Base-by-base conservation (phyloP, 1,140 invertebrate genomes). In the Lerema accius region DNA sequence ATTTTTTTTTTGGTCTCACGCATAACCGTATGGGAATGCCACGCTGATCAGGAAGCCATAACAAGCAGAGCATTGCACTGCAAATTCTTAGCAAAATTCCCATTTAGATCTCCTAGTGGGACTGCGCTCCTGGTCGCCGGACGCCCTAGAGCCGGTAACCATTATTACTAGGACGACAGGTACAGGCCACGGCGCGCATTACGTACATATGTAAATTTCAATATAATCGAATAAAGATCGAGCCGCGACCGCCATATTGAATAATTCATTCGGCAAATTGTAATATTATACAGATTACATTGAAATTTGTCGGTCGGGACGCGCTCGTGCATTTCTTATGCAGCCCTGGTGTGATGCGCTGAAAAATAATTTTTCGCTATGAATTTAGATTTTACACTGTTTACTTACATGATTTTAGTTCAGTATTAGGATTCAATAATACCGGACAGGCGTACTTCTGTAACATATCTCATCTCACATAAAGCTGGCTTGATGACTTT, bases 181-280 rank as follows among this genome's bases (percentile, higher is more conserved):
- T 81, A 58, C 55, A 46, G 42, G 16, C 55, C 75, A 67, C 65
- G 43, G 37, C 16, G 56, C 51, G 51, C 62, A 63, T 64, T 65
- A 72, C 63, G 51, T 70, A 42, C 69, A 67, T 74, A 73, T 82
- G 78, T 73, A 76, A 76, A 81, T 82, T 70, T 69, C 53, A 42
- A 67, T 67, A 70, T 78, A 80, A 86, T 82, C 74, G 82, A 80
- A 86, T 82, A 80, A 79, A 82, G 75, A 82, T 82, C 69, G 65
- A 53, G 23, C 67, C 55, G 43, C 46, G 64, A 63, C 71, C 62
- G 50, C 76, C 66, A 80, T 73, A 74, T 78, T 88, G 83, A 79
- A 88, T 88, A 74, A 88, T 88, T 86, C 83, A 88, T 79, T 51
- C 56, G 67, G 73, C 78, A 84, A 85, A 88, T 84, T 84, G 83